phyloP scores from a whole-genome alignment of 2,113 vertebrate species.

The Burhinus oedicnemus region DNA sequence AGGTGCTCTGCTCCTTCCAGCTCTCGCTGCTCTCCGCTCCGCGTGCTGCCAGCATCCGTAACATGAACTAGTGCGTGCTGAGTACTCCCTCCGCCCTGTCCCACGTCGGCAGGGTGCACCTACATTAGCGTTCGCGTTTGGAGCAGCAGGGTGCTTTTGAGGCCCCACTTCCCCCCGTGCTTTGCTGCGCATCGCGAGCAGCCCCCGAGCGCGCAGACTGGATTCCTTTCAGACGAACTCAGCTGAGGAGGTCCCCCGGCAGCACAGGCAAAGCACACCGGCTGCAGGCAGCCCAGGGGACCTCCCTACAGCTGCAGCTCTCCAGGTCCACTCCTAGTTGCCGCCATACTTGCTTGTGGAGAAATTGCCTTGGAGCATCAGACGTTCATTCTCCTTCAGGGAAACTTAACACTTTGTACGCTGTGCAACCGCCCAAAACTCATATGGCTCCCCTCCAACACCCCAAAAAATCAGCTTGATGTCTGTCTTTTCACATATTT shows the following conservation, averaged over 20 bases:
- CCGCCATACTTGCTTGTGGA: neutral
- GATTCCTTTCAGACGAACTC: neutral
- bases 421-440: neutral
- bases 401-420: neutral
- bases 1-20: neutral
- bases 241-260: neutral
- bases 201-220: rapidly evolving
- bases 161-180: neutral
- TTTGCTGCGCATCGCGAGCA: neutral
- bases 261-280: neutral
- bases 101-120: neutral
- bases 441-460: neutral
- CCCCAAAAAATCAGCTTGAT: neutral
- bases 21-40: neutral
- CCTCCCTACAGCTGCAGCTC: neutral
- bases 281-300: neutral
- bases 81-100: neutral
- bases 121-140: neutral
- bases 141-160: neutral
- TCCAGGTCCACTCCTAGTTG: neutral
- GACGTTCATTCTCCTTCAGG: neutral
- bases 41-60: neutral
- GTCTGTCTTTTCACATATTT: neutral
- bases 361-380: neutral
- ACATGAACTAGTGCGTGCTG: rapidly evolving